These are phyloP conservation scores for Rhagologus leucostigma DNA, from an alignment of 2,113 vertebrate species.

Conservation along the genomic window DNA sequence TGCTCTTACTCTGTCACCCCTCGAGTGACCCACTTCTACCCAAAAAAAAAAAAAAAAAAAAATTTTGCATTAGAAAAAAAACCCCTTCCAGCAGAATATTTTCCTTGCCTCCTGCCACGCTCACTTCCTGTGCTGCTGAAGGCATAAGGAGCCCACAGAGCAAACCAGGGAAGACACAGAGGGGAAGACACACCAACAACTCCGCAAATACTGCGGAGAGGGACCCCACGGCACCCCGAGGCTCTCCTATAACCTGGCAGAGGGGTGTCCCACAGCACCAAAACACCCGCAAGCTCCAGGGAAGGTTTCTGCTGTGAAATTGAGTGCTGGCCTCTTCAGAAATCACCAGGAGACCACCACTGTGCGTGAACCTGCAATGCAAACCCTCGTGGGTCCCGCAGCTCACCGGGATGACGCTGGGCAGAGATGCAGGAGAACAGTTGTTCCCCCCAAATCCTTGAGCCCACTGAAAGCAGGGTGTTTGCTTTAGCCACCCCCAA, in stretches of 20 bases:
- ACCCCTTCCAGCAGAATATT: neutral
- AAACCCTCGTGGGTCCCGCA: accelerated
- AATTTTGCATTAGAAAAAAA: slow-evolving; percentile 3
- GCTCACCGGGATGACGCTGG: accelerated
- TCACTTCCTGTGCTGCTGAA: neutral
- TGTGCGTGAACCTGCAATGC: accelerated
- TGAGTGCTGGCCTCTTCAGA: neutral
- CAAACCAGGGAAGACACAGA: neutral
- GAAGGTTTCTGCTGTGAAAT: neutral
- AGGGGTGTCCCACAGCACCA: neutral
- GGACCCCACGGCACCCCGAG: accelerated
- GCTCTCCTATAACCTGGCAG: neutral
- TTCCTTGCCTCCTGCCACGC: neutral
- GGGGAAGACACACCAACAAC: neutral
- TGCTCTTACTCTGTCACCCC: slow-evolving; percentile 52
- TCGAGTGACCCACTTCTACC: slow-evolving; percentile 46
- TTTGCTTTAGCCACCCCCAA: neutral
- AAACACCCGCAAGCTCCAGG: neutral
- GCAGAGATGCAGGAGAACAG: neutral
- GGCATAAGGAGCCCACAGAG: neutral
- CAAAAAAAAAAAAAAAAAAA: neutral
- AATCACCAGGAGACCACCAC: neutral
- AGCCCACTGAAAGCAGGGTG: accelerated
- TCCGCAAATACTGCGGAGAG: neutral
- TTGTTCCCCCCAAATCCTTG: neutral